These are phyloP conservation scores for Oceanites oceanicus DNA, from an alignment of 2,113 vertebrate species.

Conservation along the genomic window DNA sequence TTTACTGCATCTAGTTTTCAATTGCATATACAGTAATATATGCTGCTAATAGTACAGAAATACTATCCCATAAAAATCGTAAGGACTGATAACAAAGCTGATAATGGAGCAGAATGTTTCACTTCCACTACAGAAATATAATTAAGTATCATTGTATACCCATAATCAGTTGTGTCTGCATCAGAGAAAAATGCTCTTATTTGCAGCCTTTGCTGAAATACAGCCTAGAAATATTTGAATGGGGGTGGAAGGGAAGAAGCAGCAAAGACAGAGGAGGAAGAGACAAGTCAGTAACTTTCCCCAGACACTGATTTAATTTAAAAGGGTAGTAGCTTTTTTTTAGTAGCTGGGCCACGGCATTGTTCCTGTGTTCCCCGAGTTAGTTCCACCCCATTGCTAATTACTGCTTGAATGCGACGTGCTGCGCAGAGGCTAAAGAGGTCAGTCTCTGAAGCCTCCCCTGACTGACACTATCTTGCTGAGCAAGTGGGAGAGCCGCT, in stretches of 20 bases:
- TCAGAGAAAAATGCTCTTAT: background rate
- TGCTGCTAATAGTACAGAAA: background rate
- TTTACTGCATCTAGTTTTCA: background rate
- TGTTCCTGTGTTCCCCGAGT: background rate
- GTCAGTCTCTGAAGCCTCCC: background rate
- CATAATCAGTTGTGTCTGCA: background rate
- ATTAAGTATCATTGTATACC: background rate
- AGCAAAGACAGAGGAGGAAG: background rate
- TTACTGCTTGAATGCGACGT: conserved; percentile 16
- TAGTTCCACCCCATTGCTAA: conserved; percentile 45
- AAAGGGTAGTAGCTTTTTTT: conserved; percentile 13
- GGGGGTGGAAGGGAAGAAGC: background rate
- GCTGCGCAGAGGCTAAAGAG: conserved; percentile 19
- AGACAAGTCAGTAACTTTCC: background rate
- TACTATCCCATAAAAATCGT: background rate
- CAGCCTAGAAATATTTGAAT: background rate
- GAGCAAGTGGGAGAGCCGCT: conserved; percentile 3
- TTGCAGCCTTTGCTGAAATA: background rate
- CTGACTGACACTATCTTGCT: background rate
- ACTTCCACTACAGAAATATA: background rate
- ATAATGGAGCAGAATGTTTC: background rate
- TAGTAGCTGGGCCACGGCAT: background rate
- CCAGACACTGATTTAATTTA: conserved; percentile 32
- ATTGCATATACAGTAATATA: background rate
- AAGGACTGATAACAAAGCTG: background rate